Evolutionary conservation across 2,888 invertebrate genomes (phyloP), one percentile per base, ranked within the genome.

Genomic region (Brachypalpus laphriformis): DNA sequence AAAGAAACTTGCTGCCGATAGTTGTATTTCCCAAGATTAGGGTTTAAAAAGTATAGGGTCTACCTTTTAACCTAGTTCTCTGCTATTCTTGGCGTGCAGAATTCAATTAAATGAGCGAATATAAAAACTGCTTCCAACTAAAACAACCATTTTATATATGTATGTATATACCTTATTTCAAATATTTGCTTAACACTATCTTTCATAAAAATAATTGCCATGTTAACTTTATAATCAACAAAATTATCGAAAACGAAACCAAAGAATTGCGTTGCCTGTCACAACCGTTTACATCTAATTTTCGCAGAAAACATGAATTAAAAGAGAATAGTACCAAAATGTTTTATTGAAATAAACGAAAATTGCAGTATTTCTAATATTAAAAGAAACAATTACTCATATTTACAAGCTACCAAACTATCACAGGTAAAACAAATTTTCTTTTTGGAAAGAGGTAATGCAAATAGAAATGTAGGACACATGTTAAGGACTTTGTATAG

Each of bases 181-280:
- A 47, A 49, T 34, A 68, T 20, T 47, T 70, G 57, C 59, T 59
- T 47, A 45, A 59, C 22, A 59, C 40, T 16, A 59, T 49, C 7
- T 59, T 16, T 37, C 2, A 34, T 18, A 56, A 22, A 11, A 14
- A 45, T 40, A 25, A 57, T 37, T 49, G 1, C 16, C 16, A 34
- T 34, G 14, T 37, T 42, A 14, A 40, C 31, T 9, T 57, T 57
- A 54, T 11, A n/a, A 25, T 25, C 25, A 56, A 63, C 16, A 63
- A 70, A 75, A 63, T 37, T 63, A 40, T 70, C 56, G 54, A 70
- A 76, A 63, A 70, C 59, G 76, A 76, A 82, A 81, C 28, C 61
- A 66, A 81, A 56, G 5, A 34, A 37, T 54, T 71, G 11, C 37
- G 34, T 71, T 77, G 70, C 37, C 61, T 70, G 70, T 28, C 42